A percentile compares a stretch with the other conserved stretches of the same genome.
phyloP scores from a whole-genome alignment of 2,888 invertebrate species.

The Aphidoletes aphidimyza region DNA sequence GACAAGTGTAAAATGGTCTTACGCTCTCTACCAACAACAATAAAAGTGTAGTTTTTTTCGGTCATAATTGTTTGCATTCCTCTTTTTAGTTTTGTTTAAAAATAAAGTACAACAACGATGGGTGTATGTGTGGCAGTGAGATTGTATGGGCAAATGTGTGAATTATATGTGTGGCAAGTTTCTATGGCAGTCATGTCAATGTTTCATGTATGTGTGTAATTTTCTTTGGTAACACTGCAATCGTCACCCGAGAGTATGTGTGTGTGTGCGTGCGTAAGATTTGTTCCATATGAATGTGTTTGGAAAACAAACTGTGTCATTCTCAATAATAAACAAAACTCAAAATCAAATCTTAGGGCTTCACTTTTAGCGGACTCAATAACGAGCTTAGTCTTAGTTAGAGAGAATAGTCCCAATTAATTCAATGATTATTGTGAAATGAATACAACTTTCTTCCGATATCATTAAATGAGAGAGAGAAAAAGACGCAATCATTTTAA shows the following conservation, averaged over 20 bases:
- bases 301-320: slow-evolving; percentile 10
- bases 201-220: background rate
- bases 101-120: background rate
- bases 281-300: background rate
- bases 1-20: background rate
- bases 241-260: background rate
- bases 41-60: background rate
- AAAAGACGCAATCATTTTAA: too few species aligned
- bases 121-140: background rate
- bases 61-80: background rate
- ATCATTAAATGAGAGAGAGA: too few species aligned
- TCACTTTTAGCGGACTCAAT: background rate
- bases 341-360: background rate
- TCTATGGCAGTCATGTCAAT: too few species aligned
- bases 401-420: too few species aligned
- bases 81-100: background rate
- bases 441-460: too few species aligned
- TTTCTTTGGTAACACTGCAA: background rate
- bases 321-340: background rate
- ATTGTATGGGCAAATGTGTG: background rate
- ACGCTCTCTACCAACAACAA: background rate
- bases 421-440: too few species aligned
- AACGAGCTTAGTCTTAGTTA: too few species aligned
- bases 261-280: too few species aligned
- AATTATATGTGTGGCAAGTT: background rate